A percentile compares a stretch with the other conserved stretches of the same genome.
These are phyloP conservation scores for Plestiodon gilberti DNA, from an alignment of 2,113 vertebrate genomes.

Conservation along the genomic window DNA sequence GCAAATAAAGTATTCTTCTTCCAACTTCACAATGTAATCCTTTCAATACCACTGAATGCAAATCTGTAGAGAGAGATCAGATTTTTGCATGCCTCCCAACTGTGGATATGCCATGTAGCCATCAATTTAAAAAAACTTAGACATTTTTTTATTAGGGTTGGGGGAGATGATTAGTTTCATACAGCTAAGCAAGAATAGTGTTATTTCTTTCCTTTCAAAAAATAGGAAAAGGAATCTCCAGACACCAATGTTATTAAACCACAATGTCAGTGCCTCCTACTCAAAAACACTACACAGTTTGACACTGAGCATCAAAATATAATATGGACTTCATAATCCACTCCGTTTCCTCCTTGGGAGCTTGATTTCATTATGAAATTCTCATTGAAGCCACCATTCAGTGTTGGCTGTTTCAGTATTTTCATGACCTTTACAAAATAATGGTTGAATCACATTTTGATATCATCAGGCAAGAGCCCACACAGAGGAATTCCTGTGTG, in stretches of 20 bases:
- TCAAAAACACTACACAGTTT: conserved; percentile 44
- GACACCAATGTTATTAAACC: conserved; percentile 47
- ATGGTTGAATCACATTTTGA: not conserved
- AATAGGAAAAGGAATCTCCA: conserved; percentile 8
- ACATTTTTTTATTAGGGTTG: not conserved
- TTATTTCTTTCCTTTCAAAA: not conserved
- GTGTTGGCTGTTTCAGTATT: conserved; percentile 50
- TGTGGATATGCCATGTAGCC: too few species aligned
- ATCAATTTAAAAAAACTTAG: not conserved
- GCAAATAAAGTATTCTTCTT: not conserved
- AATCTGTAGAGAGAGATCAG: not conserved
- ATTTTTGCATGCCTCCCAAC: too few species aligned
- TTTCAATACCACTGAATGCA: not conserved
- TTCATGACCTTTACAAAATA: conserved; percentile 47
- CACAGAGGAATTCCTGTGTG: not conserved
- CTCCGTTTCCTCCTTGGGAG: conserved; percentile 40
- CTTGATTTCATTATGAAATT: conserved; percentile 64
- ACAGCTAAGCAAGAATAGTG: conserved; percentile 2
- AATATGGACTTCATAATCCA: conserved; percentile 55
- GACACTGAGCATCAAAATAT: conserved; percentile 52
- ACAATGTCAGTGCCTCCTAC: conserved; percentile 38
- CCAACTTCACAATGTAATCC: not conserved
- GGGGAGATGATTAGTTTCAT: not conserved
- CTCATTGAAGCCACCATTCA: conserved; percentile 16
- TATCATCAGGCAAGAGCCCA: not conserved